A percentile compares a stretch with the other conserved stretches of the same genome.
These are phyloP conservation scores for Leucosticte australis DNA, from an alignment of 2,113 vertebrate species.

Conservation along the genomic window DNA sequence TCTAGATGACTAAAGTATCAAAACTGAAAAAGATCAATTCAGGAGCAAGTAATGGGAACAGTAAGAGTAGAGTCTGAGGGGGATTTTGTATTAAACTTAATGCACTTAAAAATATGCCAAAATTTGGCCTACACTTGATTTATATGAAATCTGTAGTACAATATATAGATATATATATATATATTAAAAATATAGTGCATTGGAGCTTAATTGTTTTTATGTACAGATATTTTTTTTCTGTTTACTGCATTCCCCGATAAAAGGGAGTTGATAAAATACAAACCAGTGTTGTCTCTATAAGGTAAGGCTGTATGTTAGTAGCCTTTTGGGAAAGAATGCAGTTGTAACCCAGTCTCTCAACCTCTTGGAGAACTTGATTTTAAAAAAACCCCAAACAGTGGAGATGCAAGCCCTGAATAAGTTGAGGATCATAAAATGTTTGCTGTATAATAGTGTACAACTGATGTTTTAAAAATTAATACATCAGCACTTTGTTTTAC, in stretches of 20 bases:
- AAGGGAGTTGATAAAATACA: background rate
- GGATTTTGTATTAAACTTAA: constrained; percentile 25
- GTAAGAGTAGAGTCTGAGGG: background rate
- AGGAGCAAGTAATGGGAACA: background rate
- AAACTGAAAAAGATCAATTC: background rate
- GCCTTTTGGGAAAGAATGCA: background rate
- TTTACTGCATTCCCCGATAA: background rate
- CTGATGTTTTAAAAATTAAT: background rate
- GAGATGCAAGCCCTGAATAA: background rate
- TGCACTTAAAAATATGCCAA: constrained; percentile 45
- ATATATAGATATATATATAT: background rate
- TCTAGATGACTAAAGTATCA: background rate
- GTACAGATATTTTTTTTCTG: background rate
- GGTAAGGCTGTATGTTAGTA: background rate
- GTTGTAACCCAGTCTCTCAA: background rate
- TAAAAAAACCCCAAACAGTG: background rate
- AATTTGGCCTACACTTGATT: constrained; percentile 54
- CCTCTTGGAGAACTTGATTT: background rate
- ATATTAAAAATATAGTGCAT: background rate
- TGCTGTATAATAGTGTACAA: constrained; percentile 2
- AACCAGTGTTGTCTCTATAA: background rate
- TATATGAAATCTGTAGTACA: constrained; percentile 32
- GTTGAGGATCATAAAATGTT: background rate
- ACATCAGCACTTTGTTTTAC: background rate
- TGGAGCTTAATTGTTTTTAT: constrained; percentile 1